Evolutionary conservation across 2,797 vertebrate species (phyloP).

Genomic region (Oophaga sylvatica): DNA sequence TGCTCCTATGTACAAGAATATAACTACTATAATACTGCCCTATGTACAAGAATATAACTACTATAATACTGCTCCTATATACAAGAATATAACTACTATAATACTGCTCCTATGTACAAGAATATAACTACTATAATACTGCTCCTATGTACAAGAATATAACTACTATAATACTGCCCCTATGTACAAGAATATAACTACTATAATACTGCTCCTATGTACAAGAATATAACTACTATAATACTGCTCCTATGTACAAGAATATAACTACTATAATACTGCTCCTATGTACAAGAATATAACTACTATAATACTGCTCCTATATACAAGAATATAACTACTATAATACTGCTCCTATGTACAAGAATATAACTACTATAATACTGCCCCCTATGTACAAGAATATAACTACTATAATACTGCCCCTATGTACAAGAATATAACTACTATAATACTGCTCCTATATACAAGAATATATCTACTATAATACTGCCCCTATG

Average conservation of each 20-base stretch:
- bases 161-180: conserved; percentile 10
- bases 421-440: conserved; percentile 11
- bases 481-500: conserved; percentile 4
- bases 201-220: conserved; percentile 6
- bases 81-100: conserved; percentile 9
- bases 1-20: conserved; percentile 11
- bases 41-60: conserved; percentile 8
- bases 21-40: not conserved
- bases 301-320: conserved; percentile 11
- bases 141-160: not conserved
- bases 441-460: not conserved
- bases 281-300: not conserved
- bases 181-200: conserved; percentile 7
- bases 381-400: conserved; percentile 1
- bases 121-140: conserved; percentile 8
- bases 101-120: conserved; percentile 1
- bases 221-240: conserved; percentile 1
- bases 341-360: not conserved
- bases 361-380: conserved; percentile 18
- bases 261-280: conserved; percentile 21
- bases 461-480: not conserved
- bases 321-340: conserved; percentile 8
- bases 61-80: conserved; percentile 6
- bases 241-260: not conserved
- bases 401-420: conserved; percentile 9